A percentile compares a stretch with the other conserved stretches of the same genome.
phyloP scores from a whole-genome alignment of 1,140 invertebrate species.

The Euura lappo region DNA sequence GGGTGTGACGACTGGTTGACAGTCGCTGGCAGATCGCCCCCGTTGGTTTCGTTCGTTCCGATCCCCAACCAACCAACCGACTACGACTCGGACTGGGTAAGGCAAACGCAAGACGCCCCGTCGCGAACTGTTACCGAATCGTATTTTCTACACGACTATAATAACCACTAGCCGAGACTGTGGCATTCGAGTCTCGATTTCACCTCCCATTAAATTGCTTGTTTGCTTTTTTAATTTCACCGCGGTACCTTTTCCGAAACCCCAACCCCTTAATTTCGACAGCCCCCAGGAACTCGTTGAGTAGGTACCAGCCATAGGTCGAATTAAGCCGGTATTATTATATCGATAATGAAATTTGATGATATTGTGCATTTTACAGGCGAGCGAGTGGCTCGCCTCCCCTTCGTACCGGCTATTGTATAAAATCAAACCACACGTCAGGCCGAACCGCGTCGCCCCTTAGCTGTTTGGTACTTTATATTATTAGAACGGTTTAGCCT shows the following conservation, averaged over 20 bases:
- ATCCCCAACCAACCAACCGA: too few species aligned
- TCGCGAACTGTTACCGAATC: not conserved
- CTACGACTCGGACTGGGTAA: slow-evolving; percentile 37
- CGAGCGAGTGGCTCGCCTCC: slow-evolving; percentile 20
- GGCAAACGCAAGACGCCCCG: slow-evolving; percentile 40
- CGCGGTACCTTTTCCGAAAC: too few species aligned
- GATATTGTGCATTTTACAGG: slow-evolving; percentile 59
- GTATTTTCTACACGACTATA: too few species aligned
- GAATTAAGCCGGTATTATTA: slow-evolving; percentile 59
- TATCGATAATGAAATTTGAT: slow-evolving; percentile 61
- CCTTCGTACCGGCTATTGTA: slow-evolving; percentile 41
- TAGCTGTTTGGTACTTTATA: slow-evolving; percentile 28
- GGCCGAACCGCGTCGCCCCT: slow-evolving; percentile 11
- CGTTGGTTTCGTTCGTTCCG: slow-evolving; percentile 7
- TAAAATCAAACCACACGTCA: slow-evolving; percentile 44
- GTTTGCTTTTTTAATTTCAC: too few species aligned
- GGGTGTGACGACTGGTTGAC: slow-evolving; percentile 47
- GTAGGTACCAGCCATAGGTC: slow-evolving; percentile 13
- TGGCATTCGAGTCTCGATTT: too few species aligned
- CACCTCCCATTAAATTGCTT: too few species aligned
- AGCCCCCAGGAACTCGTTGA: too few species aligned
- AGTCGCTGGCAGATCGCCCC: slow-evolving; percentile 36
- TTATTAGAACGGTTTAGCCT: slow-evolving; percentile 36
- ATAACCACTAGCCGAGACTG: too few species aligned
- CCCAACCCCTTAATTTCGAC: too few species aligned